These are phyloP conservation scores for Buathra laborator DNA, from an alignment of 2,888 invertebrate species.

Conservation along the genomic window DNA sequence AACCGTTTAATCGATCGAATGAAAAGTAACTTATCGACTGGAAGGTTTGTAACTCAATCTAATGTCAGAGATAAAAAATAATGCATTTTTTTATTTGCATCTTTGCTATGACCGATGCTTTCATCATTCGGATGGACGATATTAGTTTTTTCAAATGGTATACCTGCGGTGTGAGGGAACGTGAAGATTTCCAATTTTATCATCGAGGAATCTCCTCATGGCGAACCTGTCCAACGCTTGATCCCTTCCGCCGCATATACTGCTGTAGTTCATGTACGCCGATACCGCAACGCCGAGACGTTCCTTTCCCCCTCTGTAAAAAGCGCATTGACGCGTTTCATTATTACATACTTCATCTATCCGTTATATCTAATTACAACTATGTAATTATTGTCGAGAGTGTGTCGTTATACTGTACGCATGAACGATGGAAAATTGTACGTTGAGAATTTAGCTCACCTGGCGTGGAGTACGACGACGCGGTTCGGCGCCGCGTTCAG, in stretches of 20 bases:
- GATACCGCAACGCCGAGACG: conserved; percentile 95
- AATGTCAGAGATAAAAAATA: no score
- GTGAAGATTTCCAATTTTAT: conserved; percentile 90
- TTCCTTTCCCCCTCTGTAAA: conserved; percentile 92
- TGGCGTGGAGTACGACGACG: conserved; percentile 95
- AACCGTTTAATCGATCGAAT: no score
- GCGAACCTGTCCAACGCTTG: conserved; percentile 96
- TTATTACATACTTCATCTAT: conserved; percentile 40
- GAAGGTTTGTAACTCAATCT: no score
- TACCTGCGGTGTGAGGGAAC: conserved; percentile 92
- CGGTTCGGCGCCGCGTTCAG: conserved; percentile 93
- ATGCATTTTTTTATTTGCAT: no score
- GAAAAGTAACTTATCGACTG: no score
- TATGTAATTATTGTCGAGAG: background rate
- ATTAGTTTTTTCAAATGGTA: background rate
- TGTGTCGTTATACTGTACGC: conserved; percentile 10
- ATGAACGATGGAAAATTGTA: conserved; percentile 41
- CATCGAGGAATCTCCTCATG: conserved; percentile 96
- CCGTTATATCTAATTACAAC: conserved; percentile 14
- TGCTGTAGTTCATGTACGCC: conserved; percentile 97
- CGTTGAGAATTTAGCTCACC: conserved; percentile 86
- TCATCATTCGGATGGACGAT: no score
- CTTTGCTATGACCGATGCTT: no score
- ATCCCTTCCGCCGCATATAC: conserved; percentile 93
- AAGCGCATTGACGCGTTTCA: conserved; percentile 17